Evolutionary conservation across 2,113 vertebrate species (phyloP).

Genomic region (Strix aluco): DNA sequence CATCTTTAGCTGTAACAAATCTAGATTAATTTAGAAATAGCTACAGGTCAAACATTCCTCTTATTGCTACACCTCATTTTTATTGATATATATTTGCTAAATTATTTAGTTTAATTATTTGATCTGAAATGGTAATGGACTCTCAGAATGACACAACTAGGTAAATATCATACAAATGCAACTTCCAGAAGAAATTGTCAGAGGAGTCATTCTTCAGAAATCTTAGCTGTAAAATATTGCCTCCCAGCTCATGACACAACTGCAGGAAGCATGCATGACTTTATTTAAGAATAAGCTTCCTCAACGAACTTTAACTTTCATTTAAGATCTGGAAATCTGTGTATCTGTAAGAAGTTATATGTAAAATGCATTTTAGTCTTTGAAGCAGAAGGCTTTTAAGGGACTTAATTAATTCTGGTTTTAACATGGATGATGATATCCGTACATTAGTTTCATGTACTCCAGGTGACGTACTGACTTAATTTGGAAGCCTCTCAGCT

Average conservation of each 20-base stretch:
- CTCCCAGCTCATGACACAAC: neutral
- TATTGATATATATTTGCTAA: neutral
- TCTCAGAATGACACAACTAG: neutral
- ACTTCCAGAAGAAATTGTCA: neutral
- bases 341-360: neutral
- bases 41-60: neutral
- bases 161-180: neutral
- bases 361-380: constrained; percentile 14
- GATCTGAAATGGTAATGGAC: neutral
- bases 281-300: neutral
- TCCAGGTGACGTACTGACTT: constrained; percentile 26
- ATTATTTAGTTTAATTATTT: neutral
- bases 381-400: constrained; percentile 39
- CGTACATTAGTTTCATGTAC: constrained; percentile 13
- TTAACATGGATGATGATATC: constrained; percentile 50
- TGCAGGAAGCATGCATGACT: neutral
- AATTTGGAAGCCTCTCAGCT: neutral
- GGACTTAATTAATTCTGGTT: constrained; percentile 49
- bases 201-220: neutral
- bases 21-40: neutral
- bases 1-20: neutral
- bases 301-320: neutral
- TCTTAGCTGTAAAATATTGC: neutral
- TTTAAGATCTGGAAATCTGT: constrained; percentile 33
- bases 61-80: neutral